Evolutionary conservation across 2,888 invertebrate genomes (phyloP).

Genomic region (Boloria selene): DNA sequence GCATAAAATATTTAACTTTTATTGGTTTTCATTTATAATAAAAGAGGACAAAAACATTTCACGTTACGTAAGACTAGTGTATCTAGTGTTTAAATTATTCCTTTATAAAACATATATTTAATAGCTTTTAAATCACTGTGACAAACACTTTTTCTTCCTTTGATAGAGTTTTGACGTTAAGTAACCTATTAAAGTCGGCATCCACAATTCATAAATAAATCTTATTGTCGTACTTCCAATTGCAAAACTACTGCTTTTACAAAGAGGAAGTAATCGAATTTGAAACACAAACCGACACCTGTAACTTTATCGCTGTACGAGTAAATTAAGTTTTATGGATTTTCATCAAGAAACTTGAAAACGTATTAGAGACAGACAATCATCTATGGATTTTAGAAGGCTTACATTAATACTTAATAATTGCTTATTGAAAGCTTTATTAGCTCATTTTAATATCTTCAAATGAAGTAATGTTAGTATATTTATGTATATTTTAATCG

Average conservation of each 20-base stretch:
- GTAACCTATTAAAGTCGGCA: conserved; percentile 10
- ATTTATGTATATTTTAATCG: too few species aligned
- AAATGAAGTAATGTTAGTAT: too few species aligned
- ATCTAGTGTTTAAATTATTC: conserved; percentile 17
- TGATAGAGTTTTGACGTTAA: conserved; percentile 1
- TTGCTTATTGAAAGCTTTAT: too few species aligned
- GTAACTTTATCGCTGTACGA: too few species aligned
- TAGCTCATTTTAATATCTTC: too few species aligned
- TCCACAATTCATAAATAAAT: conserved; percentile 9
- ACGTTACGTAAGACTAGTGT: conserved; percentile 11
- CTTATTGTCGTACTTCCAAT: too few species aligned
- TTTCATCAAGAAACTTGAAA: neutral
- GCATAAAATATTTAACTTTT: neutral
- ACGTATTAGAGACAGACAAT: too few species aligned
- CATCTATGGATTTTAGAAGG: too few species aligned
- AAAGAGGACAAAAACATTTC: conserved; percentile 1
- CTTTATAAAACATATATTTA: neutral
- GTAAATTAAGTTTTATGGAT: too few species aligned
- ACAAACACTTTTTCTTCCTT: conserved; percentile 11
- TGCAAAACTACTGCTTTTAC: neutral
- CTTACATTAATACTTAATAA: too few species aligned
- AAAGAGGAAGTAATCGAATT: neutral
- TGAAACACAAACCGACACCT: too few species aligned
- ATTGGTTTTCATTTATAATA: conserved; percentile 1
- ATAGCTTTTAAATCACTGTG: conserved; percentile 18